These are phyloP conservation scores for Sphenodon punctatus DNA, from an alignment of 2,797 vertebrate genomes.

Conservation along the genomic window DNA sequence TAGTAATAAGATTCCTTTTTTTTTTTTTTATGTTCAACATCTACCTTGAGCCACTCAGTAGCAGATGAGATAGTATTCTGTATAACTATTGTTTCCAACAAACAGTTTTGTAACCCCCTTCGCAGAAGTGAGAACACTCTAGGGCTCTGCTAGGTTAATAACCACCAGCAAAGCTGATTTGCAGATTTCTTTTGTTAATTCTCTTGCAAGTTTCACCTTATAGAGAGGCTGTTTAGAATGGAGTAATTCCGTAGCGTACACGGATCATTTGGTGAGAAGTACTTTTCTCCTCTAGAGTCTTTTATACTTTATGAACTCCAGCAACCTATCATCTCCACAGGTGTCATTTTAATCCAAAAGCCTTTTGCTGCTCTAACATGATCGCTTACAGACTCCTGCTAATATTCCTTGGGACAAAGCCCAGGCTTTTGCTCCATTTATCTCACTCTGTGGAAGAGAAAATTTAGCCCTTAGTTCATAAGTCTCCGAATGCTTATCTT, in stretches of 20 bases:
- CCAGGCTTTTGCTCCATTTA: neutral
- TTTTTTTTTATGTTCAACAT: neutral
- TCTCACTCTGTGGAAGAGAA: neutral
- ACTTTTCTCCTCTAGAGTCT: neutral
- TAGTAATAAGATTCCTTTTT: no score
- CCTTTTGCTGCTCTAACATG: neutral
- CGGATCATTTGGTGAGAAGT: neutral
- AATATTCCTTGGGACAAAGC: neutral
- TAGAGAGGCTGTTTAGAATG: neutral
- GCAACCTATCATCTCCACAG: neutral
- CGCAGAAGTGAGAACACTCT: no score
- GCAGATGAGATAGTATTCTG: neutral
- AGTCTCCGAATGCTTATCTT: neutral
- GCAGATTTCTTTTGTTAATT: neutral
- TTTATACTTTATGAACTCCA: neutral
- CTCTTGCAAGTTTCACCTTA: neutral
- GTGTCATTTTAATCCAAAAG: neutral
- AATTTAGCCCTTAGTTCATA: neutral
- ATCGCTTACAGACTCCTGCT: neutral
- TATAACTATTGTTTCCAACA: neutral
- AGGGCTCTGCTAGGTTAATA: slow-evolving; percentile 4
- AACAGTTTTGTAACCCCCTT: slow-evolving; percentile 4
- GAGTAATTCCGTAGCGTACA: neutral
- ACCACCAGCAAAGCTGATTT: neutral
- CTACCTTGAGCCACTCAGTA: neutral